Evolutionary conservation across 1,140 invertebrate genomes (phyloP), one percentile per base, ranked within the genome.

Genomic region (Drosophila sproati): DNA sequence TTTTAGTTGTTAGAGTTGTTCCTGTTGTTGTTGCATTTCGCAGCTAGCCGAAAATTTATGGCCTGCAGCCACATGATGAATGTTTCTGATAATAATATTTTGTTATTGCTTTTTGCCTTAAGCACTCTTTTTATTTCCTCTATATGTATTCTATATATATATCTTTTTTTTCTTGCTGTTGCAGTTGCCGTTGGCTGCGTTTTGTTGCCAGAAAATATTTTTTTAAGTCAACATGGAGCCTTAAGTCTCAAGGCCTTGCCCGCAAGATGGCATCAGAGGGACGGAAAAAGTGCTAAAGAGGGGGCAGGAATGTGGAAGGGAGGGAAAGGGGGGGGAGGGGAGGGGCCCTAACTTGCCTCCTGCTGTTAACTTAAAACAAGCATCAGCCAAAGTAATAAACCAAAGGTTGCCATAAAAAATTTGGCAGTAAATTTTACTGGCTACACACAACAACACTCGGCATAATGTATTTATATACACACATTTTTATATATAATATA

Each of bases 21-120:
- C 29, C 51, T 78, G 45, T 61, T 71, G 57, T 67, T 82, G 79
- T 73, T 79, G 70, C 78, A 73, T 74, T 87, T 87, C 73, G 83
- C 69, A 86, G 78, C 61, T 69, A 82, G 83, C 77, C 80, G 62
- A 78, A 86, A 90, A 90, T 90, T 86, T 90, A 90, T 90, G 89
- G 79, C 87, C 88, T 90, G 87, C 80, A 90, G 82, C 87, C 74
- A 86, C 87, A 90, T 90, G 87, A 90, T 90, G 87, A 90, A 90
- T 86, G 87, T 82, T 91, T 90, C 78, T 90, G 87, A 90, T 90
- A 91, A 85, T 90, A 86, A 90, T 89, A 89, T 89, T 89, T 89
- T 85, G 78, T 85, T 89, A 81, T 89, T 89, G 78, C 85, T 85
- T 89, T 88, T 80, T 80, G 70, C 80, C 62, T 66, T 57, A 56